Base-by-base conservation (phyloP, 92 coral and sea anemone genomes). In the Muricea muricata region DNA sequence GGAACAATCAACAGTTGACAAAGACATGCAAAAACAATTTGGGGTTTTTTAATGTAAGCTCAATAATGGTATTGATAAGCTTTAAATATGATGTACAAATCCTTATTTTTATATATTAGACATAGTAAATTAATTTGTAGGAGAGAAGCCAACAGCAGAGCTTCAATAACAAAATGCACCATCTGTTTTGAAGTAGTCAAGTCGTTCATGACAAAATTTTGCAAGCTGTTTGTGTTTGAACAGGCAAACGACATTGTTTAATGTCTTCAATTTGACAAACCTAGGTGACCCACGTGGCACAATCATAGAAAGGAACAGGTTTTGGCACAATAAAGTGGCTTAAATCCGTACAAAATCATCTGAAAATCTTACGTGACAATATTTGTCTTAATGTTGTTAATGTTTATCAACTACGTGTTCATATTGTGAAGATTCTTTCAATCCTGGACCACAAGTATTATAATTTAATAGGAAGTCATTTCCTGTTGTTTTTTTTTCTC, bases 101-200 rank as follows among this genome's bases (percentile, higher is more conserved):
- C n/a, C 37, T 63, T 63, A 63, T 63, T 63, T 63, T 63, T 63
- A 63, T n/a, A n/a, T 63, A 63, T 40, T 63, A 63, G 35, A 25
- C 70, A 25, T 30, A 28, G 21, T 52, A 52, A 52, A 63, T 63
- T 63, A 63, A 63, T 3, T 60, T 60, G 8, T 23, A 34, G 33
- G 34, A 32, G n/a, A 32, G 70, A n/a, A n/a, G n/a, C n/a, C n/a
- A n/a, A n/a, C n/a, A n/a, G 0, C 10, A 57, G 21, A 63, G 21
- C 50, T 45, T 45, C 14, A 23, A 52, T 0, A 3, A 63, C 70
- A 26, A 63, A 63, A n/a, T 63, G 70, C 39, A 63, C 37, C 70
- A 63, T 63, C 37, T 52, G 60, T 52, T 52, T 52, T 52, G 60
- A 13, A 9, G 20, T 20, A n/a, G 26, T 52, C 60, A 52, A 1